A percentile compares a stretch with the other conserved stretches of the same genome.
phyloP scores from a whole-genome alignment of 2,797 vertebrate species.

The Glossophaga mutica region DNA sequence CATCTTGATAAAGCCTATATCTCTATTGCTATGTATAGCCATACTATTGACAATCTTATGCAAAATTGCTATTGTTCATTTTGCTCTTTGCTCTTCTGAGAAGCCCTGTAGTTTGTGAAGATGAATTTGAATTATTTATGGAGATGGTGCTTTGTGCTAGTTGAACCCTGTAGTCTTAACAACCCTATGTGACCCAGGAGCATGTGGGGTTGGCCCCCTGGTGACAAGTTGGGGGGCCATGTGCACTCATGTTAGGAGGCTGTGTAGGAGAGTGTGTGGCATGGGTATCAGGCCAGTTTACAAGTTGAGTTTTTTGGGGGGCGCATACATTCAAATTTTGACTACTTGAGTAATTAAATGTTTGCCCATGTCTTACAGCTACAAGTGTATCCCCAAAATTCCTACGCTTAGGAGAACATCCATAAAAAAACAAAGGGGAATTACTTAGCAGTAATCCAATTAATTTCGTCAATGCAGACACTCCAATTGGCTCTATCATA shows the following conservation, averaged over 20 bases:
- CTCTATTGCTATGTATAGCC: background rate
- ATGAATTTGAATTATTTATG: constrained; percentile 27
- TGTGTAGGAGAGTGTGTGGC: background rate
- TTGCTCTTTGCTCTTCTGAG: background rate
- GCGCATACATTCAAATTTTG: background rate
- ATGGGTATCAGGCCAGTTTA: background rate
- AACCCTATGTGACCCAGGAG: background rate
- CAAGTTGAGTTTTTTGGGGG: background rate
- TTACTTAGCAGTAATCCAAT: constrained; percentile 15
- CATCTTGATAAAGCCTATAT: background rate
- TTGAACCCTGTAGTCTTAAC: background rate
- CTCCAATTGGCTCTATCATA: background rate
- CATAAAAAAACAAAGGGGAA: background rate
- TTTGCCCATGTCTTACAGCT: background rate
- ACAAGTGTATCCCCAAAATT: background rate
- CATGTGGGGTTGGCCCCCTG: background rate
- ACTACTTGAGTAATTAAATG: background rate
- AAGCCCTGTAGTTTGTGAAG: background rate
- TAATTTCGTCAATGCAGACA: constrained; percentile 22
- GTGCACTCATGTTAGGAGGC: background rate
- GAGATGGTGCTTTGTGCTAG: background rate
- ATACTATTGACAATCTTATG: background rate
- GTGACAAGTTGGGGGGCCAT: rapidly evolving
- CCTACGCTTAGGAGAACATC: background rate
- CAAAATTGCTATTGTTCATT: background rate